Percentiles rank a stretch among this genome's conserved stretches.
Conservation (phyloP, 2,797 vertebrate genomes). For the Hydrolagus colliei region DNA sequence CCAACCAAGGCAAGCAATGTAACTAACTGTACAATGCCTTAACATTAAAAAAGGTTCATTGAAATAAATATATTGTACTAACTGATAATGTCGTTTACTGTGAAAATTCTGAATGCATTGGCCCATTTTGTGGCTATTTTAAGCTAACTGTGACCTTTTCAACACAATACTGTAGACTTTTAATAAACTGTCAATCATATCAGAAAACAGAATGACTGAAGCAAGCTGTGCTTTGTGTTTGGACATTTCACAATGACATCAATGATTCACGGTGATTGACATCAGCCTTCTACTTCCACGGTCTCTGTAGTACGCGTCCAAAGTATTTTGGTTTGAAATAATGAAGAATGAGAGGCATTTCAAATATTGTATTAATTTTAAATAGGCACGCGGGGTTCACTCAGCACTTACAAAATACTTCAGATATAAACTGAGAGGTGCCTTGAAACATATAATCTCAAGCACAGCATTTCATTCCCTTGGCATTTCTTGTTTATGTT, state of each 20-base stretch:
- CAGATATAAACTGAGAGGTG: neutral
- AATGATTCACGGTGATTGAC: neutral
- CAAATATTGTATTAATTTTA: neutral
- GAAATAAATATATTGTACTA: neutral
- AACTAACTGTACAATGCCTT: neutral
- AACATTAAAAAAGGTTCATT: neutral
- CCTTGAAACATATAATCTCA: neutral
- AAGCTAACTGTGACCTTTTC: neutral
- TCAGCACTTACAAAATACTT: slow-evolving; percentile 2
- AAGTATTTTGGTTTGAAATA: neutral
- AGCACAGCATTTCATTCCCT: neutral
- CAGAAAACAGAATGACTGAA: neutral
- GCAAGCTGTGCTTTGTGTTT: neutral
- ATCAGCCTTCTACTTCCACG: neutral
- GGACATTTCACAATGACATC: neutral
- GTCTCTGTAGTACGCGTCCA: neutral
- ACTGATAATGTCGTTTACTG: too few species aligned
- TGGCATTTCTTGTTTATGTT: neutral
- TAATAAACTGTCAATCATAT: neutral
- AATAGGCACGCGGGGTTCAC: neutral
- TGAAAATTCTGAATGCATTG: neutral
- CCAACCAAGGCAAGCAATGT: too few species aligned
- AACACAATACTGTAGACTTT: neutral
- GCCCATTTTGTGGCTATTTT: neutral
- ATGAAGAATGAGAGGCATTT: neutral